Conservation (phyloP, 2,888 invertebrate species). For the Drosophila multiciliata region DNA sequence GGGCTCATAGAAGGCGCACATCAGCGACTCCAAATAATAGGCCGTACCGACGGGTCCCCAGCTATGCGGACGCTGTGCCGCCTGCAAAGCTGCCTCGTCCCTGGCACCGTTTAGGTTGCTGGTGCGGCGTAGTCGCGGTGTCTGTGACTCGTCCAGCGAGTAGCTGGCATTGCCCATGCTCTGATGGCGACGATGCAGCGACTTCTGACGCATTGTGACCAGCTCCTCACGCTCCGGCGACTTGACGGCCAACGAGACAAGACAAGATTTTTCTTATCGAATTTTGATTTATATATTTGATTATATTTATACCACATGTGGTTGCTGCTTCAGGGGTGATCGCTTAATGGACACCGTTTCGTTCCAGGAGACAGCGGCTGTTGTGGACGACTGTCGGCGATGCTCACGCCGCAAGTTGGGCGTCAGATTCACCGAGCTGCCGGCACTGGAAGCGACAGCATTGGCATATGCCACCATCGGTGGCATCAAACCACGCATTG, state of each 20-base stretch:
- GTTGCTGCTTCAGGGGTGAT: slow-evolving; percentile 62
- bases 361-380: slow-evolving; percentile 85
- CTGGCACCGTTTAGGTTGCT: slow-evolving; percentile 80
- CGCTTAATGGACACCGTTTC: slow-evolving; percentile 83
- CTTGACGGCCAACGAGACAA: slow-evolving; percentile 25
- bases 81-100: slow-evolving; percentile 69
- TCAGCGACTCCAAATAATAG: slow-evolving; percentile 88
- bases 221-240: slow-evolving; percentile 69
- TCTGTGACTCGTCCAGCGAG: slow-evolving; percentile 73
- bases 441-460: slow-evolving; percentile 64
- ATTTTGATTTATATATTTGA: not conserved
- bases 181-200: slow-evolving; percentile 82
- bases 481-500: slow-evolving; percentile 58
- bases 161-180: slow-evolving; percentile 83
- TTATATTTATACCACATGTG: slow-evolving; percentile 52
- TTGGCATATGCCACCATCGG: slow-evolving; percentile 69
- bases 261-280: not conserved
- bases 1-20: slow-evolving; percentile 90
- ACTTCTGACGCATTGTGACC: slow-evolving; percentile 81
- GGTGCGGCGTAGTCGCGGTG: slow-evolving; percentile 62
- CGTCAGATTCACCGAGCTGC: slow-evolving; percentile 72
- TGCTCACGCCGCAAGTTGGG: slow-evolving; percentile 72
- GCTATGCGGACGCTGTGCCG: slow-evolving; percentile 81
- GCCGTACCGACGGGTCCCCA: slow-evolving; percentile 85
- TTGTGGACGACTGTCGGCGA: slow-evolving; percentile 83